phyloP scores from a whole-genome alignment of 1,140 invertebrate species.

The Leptinotarsa defecta region DNA sequence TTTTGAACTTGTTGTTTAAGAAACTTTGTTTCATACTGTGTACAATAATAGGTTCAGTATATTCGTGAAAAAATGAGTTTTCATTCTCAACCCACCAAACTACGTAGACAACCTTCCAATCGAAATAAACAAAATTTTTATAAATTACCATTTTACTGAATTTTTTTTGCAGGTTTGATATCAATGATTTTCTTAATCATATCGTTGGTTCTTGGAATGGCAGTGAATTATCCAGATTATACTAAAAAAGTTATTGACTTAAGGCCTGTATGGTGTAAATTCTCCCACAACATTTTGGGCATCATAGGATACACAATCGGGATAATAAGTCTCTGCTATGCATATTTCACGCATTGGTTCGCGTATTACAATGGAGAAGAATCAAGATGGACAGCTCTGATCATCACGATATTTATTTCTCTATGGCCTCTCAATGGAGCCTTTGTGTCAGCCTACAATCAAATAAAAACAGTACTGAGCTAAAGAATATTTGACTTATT shows the following conservation, averaged over 20 bases:
- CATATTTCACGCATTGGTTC: slow-evolving; percentile 46
- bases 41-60: too few relatives aligned
- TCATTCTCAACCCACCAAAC: too few relatives aligned
- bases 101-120: too few relatives aligned
- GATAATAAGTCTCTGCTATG: slow-evolving; percentile 44
- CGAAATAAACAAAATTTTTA: too few relatives aligned
- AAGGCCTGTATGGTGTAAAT: slow-evolving; percentile 33
- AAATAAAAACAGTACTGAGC: slow-evolving; percentile 39
- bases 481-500: not conserved
- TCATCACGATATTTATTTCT: slow-evolving; percentile 37
- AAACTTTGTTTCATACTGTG: too few relatives aligned
- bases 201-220: slow-evolving; percentile 35
- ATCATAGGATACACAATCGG: slow-evolving; percentile 42
- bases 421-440: slow-evolving; percentile 44
- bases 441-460: slow-evolving; percentile 36
- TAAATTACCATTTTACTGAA: too few relatives aligned
- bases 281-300: slow-evolving; percentile 42
- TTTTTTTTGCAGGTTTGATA: slow-evolving; percentile 40
- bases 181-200: slow-evolving; percentile 42
- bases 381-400: slow-evolving; percentile 39
- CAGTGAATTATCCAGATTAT: slow-evolving; percentile 38
- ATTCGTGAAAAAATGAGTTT: too few relatives aligned
- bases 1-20: too few relatives aligned
- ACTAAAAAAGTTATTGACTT: slow-evolving; percentile 23
- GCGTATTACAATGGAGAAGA: slow-evolving; percentile 39